These are phyloP conservation scores for Ylistrum balloti DNA, from an alignment of 1,140 invertebrate species.

Conservation along the genomic window DNA sequence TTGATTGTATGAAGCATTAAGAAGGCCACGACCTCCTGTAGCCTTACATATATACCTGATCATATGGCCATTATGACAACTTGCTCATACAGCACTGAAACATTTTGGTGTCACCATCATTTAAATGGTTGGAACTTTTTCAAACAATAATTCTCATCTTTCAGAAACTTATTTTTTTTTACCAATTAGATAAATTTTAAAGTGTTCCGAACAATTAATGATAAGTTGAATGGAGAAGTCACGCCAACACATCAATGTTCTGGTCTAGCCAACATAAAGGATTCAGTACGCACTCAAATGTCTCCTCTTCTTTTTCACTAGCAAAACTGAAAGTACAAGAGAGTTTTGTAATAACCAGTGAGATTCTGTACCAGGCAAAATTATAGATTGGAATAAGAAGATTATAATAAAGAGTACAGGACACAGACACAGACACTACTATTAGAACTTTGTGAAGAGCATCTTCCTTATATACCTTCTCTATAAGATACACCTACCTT, in stretches of 20 bases:
- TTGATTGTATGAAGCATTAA: too few relatives aligned
- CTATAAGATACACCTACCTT: too few relatives aligned
- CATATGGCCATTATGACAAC: too few relatives aligned
- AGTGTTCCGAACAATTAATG: background rate
- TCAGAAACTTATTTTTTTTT: background rate
- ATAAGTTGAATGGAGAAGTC: background rate
- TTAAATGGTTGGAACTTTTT: background rate
- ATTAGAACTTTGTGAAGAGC: too few relatives aligned
- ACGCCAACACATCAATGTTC: background rate
- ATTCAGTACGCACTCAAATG: background rate
- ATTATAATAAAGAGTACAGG: too few relatives aligned
- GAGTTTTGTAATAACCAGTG: too few relatives aligned
- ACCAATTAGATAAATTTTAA: background rate
- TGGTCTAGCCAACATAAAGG: background rate
- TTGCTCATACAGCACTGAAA: background rate
- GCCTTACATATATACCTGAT: too few relatives aligned
- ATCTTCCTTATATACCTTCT: too few relatives aligned
- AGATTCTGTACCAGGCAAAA: too few relatives aligned
- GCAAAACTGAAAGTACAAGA: conserved; percentile 20
- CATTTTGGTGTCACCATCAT: background rate
- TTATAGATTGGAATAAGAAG: too few relatives aligned
- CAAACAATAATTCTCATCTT: background rate
- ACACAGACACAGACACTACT: too few relatives aligned
- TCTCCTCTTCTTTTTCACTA: background rate
- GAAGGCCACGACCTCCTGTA: too few relatives aligned